Base-by-base conservation (phyloP, 2,888 invertebrate genomes). In the Phoenoteleia sp. region DNA sequence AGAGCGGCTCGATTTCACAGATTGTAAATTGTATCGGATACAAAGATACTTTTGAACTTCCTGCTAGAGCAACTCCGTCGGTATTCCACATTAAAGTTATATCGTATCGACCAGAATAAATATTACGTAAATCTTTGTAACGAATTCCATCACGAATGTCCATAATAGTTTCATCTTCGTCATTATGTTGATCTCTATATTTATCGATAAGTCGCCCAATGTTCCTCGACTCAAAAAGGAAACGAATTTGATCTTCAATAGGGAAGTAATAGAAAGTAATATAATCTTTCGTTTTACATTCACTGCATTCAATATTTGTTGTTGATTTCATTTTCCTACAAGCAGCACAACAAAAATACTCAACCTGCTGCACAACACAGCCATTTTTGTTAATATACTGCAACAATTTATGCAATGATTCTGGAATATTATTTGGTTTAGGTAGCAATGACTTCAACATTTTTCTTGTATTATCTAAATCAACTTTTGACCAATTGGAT, bases 211-310 rank as follows among this genome's bases (percentile, higher is more conserved):
- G 21, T 29, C 45, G 27, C 21, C n/a, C 42, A 13, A 72, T 19
- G 58, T 45, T 19, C 45, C 56, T 25, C 1, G 42, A 9, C 21
- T 72, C 71, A 27, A 72, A 72, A 39, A 69, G n/a, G 27, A 71
- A 64, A n/a, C 27, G 66, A 15, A 84, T 42, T 71, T 84, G 84
- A 15, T 83, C 39, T 3, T 62, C 17, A 58, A 86, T 49, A 42
- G 85, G 62, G 23, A 86, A 74, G 69, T 86, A 67, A 76, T 81
- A 85, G 64, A 87, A 86, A n/a, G 49, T 58, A 49, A 47, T 66
- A 11, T 21, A 19, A 13, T 58, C 67, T 72, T 49, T 17, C 17
- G 62, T 67, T 42, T 72, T 25, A 71, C 86, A 85, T 25, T 71
- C 45, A 47, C 11, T 19, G 42, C 82, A 81, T 54, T 45, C 36